Evolutionary conservation across 2,888 invertebrate species (phyloP), one percentile per base, ranked within the genome.

Genomic region (Disparrhopalites patrizii): DNA sequence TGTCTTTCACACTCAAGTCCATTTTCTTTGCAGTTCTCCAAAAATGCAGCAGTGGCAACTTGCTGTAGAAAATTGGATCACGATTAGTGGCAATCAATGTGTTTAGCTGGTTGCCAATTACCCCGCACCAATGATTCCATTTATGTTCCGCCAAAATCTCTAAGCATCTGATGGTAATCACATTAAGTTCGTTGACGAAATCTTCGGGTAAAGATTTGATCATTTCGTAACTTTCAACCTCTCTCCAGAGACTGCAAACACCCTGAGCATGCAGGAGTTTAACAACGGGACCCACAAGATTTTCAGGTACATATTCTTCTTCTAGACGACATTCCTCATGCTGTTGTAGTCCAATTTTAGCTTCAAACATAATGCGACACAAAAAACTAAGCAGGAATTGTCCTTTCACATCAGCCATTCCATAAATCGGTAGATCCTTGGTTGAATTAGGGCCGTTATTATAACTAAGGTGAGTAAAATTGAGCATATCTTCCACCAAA

Each of bases 261-360:
- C 68, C 38, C 58, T 71, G 71, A 60, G 71, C 71, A 31, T 68
- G 67, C 1, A 71, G 25, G n/a, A 71, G 63, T 55, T 68, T 69
- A 1, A 69, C 18, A 18, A 68, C 43, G 18, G 69, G 67, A 23
- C 25, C 38, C 1, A 69, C 62, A 10, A 68, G 65, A 31, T 71
- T 66, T 38, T 18, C 18, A n/a, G n/a, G n/a, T n/a, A n/a, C n/a
- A n/a, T n/a, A n/a, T n/a, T n/a, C n/a, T n/a, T n/a, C n/a, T n/a
- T n/a, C n/a, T 15, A 54, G 54, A 1, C 33, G 20, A 7, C 58
- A 62, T n/a, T 5, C 18, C 7, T 65, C 55, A 13, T 40, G 50
- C 27, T 61, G 28, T 54, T 64, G 54, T 30, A 68, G 31, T 18
- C 54, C n/a, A 15, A 67, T 56, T 31, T 63, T 66, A 36, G 66